Evolutionary conservation across 2,113 vertebrate genomes (phyloP).

Genomic region (Ictalurus punctatus): DNA sequence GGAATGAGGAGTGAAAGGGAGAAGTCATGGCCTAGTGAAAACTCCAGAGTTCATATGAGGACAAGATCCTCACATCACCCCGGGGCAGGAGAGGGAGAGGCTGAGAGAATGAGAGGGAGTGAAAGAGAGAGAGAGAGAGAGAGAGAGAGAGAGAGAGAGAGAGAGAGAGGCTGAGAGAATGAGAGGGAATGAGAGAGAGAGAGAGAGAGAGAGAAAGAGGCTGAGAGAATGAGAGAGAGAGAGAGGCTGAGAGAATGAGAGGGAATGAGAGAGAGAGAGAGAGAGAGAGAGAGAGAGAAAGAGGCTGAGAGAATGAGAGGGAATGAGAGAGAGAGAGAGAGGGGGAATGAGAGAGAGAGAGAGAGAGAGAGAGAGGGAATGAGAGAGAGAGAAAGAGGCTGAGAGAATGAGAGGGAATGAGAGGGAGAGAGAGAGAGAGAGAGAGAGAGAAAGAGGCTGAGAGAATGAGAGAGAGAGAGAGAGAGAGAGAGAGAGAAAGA

Average conservation of each 20-base stretch:
- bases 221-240: no score
- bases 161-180: not conserved
- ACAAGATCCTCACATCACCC: conserved; percentile 59
- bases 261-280: not conserved
- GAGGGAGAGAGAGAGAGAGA: not conserved
- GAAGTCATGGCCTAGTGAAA: conserved; percentile 31
- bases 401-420: not conserved
- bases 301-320: not conserved
- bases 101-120: not conserved
- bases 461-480: not conserved
- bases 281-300: not conserved
- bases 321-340: not conserved
- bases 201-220: no score
- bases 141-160: not conserved
- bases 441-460: not conserved
- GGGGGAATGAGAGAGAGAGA: not conserved
- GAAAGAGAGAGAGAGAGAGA: not conserved
- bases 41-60: conserved; percentile 61
- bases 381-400: not conserved
- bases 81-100: not conserved
- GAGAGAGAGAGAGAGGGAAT: not conserved
- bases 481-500: not conserved
- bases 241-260: not conserved
- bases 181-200: no score
- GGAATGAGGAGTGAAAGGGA: conserved; percentile 32